Base-by-base conservation (phyloP, 2,797 vertebrate species). In the Parauchenoglanis ngamensis region DNA sequence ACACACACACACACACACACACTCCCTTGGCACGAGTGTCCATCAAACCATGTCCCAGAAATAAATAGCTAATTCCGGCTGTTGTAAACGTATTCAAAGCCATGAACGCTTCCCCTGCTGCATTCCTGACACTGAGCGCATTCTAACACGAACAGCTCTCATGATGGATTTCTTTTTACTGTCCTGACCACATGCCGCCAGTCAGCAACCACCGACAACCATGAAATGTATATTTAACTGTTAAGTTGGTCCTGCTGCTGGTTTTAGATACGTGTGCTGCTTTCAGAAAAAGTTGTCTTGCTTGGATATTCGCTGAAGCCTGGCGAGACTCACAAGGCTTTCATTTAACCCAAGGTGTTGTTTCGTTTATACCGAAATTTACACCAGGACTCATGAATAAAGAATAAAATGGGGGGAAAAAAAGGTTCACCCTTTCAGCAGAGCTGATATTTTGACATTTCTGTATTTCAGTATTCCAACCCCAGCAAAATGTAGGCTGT, bases 151-250 rank as follows among this genome's bases (percentile, higher is more conserved):
- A 81, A 88, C 21, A 25, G 77, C 59, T 31, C 88, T 78, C 72
- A 52, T 67, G 15, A 84, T 83, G 31, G 31, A 44, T 7, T 80
- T 61, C 35, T 44, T 80, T 80, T 46, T 44, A 80, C 77, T 25
- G 17, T 87, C 52, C 84, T 85, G 88, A 87, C 77, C 85, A 65
- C 31, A 59, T 81, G 84, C 82, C 54, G 67, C 70, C 77, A 87
- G 83, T 85, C 87, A 88, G 85, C 57, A 85, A 88, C 85, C 88
- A 85, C 63, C 44, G 40, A 21, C 1, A 79, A 56, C 90, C 59
- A 46, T 88, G 83, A 89, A 90, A 85, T 44, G 73, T 87, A 89
- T 87, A 89, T 89, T 90, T 89, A 90, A 88, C 88, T 25, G 46
- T 46, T n/a, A 11, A 82, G 40, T 82, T 46, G 4, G 57, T 82